Evolutionary conservation across 2,888 invertebrate species (phyloP).

Genomic region (Macrophya alboannulata): DNA sequence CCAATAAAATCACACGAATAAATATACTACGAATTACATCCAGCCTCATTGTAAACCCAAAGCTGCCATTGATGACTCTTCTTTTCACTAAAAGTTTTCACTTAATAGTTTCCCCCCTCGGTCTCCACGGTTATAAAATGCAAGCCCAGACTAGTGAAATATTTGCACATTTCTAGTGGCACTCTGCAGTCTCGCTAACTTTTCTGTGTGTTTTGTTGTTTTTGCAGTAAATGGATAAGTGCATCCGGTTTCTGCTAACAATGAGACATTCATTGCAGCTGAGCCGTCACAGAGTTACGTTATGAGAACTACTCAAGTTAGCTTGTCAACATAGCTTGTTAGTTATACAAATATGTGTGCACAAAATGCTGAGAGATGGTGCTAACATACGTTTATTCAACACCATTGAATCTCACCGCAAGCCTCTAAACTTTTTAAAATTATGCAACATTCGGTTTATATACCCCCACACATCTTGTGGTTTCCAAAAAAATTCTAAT

Average conservation of each 20-base stretch:
- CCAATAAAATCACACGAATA: constrained; percentile 8
- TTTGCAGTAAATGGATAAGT: constrained; percentile 4
- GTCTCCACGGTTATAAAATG: neutral
- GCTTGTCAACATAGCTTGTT: neutral
- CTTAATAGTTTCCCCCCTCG: neutral
- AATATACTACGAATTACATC: neutral
- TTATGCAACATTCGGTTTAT: constrained; percentile 15
- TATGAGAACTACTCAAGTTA: constrained; percentile 6
- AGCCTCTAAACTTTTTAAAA: neutral
- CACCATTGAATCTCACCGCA: neutral
- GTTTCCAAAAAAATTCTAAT: constrained; percentile 22
- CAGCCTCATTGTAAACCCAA: neutral
- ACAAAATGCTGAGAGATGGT: neutral
- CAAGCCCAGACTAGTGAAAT: neutral
- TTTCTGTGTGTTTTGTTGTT: neutral
- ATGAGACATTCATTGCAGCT: neutral
- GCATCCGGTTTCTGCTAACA: neutral
- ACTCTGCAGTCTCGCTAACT: neutral
- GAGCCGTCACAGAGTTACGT: constrained; percentile 1
- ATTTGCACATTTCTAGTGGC: neutral
- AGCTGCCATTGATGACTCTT: neutral
- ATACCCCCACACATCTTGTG: neutral
- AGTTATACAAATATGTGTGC: constrained; percentile 12
- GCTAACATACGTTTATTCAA: neutral
- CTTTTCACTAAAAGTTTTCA: neutral